These are phyloP conservation scores for Pemphigus obesinymphae DNA, from an alignment of 1,140 invertebrate species.

Conservation along the genomic window DNA sequence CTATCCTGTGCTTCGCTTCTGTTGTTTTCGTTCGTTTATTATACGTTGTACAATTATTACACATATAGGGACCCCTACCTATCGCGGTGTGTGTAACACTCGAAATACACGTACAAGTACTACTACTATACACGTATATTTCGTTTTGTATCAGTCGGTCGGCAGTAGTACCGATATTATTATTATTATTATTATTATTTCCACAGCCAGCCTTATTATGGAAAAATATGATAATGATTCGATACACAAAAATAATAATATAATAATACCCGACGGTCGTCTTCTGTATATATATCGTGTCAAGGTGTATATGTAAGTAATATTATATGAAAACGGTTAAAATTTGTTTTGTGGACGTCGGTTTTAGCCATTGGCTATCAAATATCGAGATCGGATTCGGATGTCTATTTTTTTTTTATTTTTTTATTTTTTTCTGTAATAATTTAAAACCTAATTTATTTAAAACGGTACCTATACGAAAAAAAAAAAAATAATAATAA, in stretches of 20 bases:
- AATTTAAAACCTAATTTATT: constrained; percentile 38
- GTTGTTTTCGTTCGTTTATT: too few species aligned
- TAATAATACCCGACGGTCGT: constrained; percentile 15
- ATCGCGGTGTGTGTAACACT: neutral
- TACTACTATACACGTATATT: neutral
- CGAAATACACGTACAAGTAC: too few species aligned
- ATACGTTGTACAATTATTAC: too few species aligned
- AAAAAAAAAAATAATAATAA: too few species aligned
- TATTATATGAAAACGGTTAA: neutral
- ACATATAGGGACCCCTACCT: too few species aligned
- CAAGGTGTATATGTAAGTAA: neutral
- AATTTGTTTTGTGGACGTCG: neutral
- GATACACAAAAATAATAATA: neutral
- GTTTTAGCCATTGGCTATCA: neutral
- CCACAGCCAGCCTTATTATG: constrained; percentile 8
- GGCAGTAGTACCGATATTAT: neutral
- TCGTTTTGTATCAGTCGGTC: neutral
- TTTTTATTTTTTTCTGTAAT: neutral
- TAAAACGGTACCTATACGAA: neutral
- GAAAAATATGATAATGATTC: constrained; percentile 28
- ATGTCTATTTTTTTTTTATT: neutral
- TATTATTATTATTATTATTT: neutral
- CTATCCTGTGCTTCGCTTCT: too few species aligned
- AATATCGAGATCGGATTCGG: constrained; percentile 2
- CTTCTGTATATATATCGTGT: neutral